Evolutionary conservation across 1,140 invertebrate genomes (phyloP), one percentile per base, ranked within the genome.

Genomic region (Sitophilus oryzae): DNA sequence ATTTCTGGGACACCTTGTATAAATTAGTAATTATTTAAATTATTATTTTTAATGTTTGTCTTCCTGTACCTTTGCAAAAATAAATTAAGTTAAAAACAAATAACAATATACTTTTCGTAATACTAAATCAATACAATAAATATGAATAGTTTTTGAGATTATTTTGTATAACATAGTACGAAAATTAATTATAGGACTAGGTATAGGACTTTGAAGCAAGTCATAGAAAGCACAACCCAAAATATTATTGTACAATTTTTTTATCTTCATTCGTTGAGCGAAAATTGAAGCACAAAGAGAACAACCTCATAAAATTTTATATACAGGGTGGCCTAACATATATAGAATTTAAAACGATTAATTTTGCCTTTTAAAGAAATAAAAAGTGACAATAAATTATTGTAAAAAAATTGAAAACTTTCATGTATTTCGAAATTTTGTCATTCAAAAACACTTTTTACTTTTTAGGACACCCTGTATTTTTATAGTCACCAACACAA

Each of bases 261-360:
- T 41, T 16, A 36, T 21, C 11, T 10, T 25, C 41, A 42, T 15
- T 55, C 52, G 37, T 55, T 55, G 52, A 55, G 52, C 52, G 47
- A 46, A 57, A 57, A 38, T 41, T 46, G 55, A n/a, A 44, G 55
- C 48, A 51, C 47, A 42, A 19, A 30, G 45, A 49, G 51, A 47
- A 57, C 55, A 57, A 57, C 55, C 55, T 37, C 11, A 30, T 11
- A 42, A 10, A 18, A 19, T 42, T 38, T 38, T 38, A 20, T 10
- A 16, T 16, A 41, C 19, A 41, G 14, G 36, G 15, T 38, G 9
- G 5, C 14, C 15, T 38, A n/a, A n/a, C 14, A 9, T 38, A 9
- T n/a, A 38, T n/a, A n/a, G 14, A 14, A 11, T 6, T 34, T 34
- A 5, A 34, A 34, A 6, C 5, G 25, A 34, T 34, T 34, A 34